These are phyloP conservation scores for Lanistes nyassanus DNA, from an alignment of 1,140 invertebrate species.

Conservation along the genomic window DNA sequence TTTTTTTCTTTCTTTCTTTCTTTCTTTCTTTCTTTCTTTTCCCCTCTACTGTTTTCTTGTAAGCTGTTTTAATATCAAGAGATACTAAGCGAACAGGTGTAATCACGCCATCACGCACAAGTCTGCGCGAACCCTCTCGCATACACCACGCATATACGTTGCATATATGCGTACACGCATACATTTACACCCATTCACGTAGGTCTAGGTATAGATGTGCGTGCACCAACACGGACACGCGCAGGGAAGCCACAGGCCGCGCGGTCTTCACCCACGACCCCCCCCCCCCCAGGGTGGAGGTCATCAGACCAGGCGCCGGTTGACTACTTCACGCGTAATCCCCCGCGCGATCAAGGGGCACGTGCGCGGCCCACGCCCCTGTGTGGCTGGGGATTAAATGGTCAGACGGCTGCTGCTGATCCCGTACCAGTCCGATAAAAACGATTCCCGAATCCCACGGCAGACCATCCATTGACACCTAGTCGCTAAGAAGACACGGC, in stretches of 20 bases:
- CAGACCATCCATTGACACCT: too few relatives aligned
- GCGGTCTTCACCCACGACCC: background rate
- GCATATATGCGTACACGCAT: background rate
- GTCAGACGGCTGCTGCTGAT: too few relatives aligned
- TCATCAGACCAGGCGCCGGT: background rate
- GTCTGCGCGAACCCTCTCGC: background rate
- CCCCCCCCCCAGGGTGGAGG: too few relatives aligned
- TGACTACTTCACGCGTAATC: background rate
- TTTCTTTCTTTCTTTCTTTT: constrained; percentile 18
- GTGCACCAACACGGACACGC: background rate
- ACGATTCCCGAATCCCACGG: too few relatives aligned
- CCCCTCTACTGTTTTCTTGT: background rate
- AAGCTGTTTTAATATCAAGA: background rate
- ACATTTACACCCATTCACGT: constrained; percentile 6
- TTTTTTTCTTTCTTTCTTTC: constrained; percentile 25
- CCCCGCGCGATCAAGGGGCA: background rate
- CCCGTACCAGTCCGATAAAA: too few relatives aligned
- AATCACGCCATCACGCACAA: background rate
- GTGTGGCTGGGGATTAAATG: too few relatives aligned
- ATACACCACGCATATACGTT: background rate
- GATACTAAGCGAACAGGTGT: background rate
- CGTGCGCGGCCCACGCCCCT: too few relatives aligned
- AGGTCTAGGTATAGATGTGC: background rate
- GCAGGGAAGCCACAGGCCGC: background rate
- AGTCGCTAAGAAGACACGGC: too few relatives aligned